phyloP scores from a whole-genome alignment of 2,797 vertebrate species.

The Xenops minutus region DNA sequence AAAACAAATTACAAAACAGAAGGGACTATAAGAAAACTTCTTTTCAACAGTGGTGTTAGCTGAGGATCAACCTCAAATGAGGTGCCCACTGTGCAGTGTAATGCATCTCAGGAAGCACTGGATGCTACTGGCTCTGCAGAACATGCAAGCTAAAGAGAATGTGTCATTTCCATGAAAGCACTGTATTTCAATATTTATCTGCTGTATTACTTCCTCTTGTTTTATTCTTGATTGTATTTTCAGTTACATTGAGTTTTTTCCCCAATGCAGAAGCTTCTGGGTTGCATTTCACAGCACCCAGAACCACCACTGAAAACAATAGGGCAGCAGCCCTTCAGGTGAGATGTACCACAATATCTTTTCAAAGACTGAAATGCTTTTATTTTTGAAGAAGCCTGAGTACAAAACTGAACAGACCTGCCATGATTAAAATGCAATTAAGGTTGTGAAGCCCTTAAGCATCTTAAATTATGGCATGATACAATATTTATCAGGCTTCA shows the following conservation, averaged over 20 bases:
- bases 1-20: neutral
- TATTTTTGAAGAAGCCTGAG: neutral
- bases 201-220: neutral
- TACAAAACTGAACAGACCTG: conserved; percentile 12
- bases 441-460: neutral
- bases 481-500: conserved; percentile 50
- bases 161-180: neutral
- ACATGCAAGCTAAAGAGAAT: neutral
- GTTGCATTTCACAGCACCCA: neutral
- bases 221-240: neutral
- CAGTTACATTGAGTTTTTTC: accelerated
- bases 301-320: neutral
- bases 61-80: neutral
- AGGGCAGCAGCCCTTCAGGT: neutral
- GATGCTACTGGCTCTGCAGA: neutral
- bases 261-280: neutral
- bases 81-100: neutral
- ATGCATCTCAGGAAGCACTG: neutral
- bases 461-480: neutral
- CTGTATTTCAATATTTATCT: neutral
- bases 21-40: neutral
- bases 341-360: neutral
- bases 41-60: neutral
- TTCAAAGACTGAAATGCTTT: neutral
- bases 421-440: conserved; percentile 45